Evolutionary conservation across 2,888 invertebrate species (phyloP), one percentile per base, ranked within the genome.

Genomic region (Dicyrtoma fusca): DNA sequence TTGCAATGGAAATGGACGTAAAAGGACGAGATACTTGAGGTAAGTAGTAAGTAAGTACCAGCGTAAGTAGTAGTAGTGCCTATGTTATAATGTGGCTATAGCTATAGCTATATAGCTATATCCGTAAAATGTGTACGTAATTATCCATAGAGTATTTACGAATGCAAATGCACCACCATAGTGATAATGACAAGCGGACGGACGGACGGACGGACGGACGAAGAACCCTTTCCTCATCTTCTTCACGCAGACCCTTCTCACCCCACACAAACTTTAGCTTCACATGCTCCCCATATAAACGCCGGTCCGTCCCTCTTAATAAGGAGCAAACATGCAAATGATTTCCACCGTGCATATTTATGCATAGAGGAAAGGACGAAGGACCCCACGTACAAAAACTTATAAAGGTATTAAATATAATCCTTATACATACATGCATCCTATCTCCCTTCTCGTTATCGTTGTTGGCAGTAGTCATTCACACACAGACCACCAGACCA

Each of bases 191-290:
- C 57, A 25, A 11, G 11, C 57, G 57, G 57, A 57, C 23, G 62
- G 19, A 63, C 57, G 57, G n/a, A 25, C 57, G 57, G 57, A 57
- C 23, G 62, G 19, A 63, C 62, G 19, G 19, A 34, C 42, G n/a
- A 61, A 61, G 21, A 14, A 14, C 47, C 62, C 62, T 55, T 55
- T 64, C 64, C 45, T 47, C 55, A 47, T 44, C 63, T n/a, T 71
- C 21, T 44, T 26, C 53, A n/a, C 57, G 57, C 55, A 42, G 19
- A 17, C 23, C 17, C n/a, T 42, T 25, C 14, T 59, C 51, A 45
- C 34, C 34, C 49, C 34, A 51, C 65, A 51, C 49, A 26, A 26
- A 34, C 19, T 19, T 14, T 11, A 11, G 14, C 14, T 65, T 47
- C 55, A 66, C 53, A 21, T 25, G 21, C 11, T 19, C 57, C 13